Percentiles rank a stretch among this genome's conserved stretches.
Conservation (phyloP, 1,140 invertebrate species). For the Gyrodactylus bullatarudis region DNA sequence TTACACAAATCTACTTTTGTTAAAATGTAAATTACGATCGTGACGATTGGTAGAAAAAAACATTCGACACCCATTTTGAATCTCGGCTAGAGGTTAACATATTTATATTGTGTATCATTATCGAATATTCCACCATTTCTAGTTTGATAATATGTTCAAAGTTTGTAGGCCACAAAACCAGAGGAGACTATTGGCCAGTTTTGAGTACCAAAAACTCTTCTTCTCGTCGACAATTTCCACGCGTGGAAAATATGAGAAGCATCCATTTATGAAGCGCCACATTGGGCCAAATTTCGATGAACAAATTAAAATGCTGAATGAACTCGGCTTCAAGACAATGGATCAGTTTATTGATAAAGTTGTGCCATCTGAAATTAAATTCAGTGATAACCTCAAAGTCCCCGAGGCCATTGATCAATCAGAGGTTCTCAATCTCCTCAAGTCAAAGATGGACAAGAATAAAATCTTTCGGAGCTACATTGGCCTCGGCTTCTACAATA, state of each 20-base stretch:
- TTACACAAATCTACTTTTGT: too few relatives aligned
- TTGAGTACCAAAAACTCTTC: too few relatives aligned
- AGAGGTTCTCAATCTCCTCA: neutral
- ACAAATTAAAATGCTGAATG: neutral
- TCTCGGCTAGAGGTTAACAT: too few relatives aligned
- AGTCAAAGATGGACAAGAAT: conserved; percentile 25
- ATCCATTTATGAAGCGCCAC: neutral
- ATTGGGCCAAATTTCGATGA: neutral
- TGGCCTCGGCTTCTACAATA: conserved; percentile 92
- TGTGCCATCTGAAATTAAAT: neutral
- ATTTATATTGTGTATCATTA: too few relatives aligned
- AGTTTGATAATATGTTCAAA: too few relatives aligned
- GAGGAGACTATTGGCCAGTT: too few relatives aligned
- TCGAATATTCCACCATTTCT: too few relatives aligned
- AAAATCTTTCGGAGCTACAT: conserved; percentile 76
- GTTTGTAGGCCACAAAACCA: too few relatives aligned
- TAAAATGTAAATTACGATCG: too few relatives aligned
- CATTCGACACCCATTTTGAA: too few relatives aligned
- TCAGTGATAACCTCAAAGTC: neutral
- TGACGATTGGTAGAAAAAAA: too few relatives aligned
- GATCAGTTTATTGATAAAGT: neutral
- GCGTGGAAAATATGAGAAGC: neutral
- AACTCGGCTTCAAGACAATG: neutral
- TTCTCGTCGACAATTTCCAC: too few relatives aligned
- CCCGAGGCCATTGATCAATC: neutral